A percentile compares a stretch with the other conserved stretches of the same genome.
Conservation (phyloP, 1,140 invertebrate species). For the Drosophila nigrodunni region DNA sequence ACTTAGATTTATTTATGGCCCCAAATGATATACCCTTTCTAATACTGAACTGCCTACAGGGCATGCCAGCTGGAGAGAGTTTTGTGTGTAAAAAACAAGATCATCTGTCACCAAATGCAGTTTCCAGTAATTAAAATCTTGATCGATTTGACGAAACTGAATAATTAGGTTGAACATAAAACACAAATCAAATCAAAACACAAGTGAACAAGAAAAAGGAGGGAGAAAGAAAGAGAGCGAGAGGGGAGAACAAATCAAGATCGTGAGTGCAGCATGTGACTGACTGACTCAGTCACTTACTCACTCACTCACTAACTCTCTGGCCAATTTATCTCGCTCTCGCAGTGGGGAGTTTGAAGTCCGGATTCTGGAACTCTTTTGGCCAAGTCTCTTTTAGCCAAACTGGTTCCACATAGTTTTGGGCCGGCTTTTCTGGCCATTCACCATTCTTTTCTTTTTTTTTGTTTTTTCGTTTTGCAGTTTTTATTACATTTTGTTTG, state of each 20-base stretch:
- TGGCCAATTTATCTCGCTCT: not conserved
- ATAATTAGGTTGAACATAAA: conserved; percentile 10
- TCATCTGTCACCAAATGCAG: conserved; percentile 5
- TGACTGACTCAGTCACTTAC: conserved; percentile 19
- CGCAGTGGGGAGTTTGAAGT: conserved; percentile 1
- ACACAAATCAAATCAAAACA: conserved; percentile 4
- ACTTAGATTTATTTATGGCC: too few species aligned
- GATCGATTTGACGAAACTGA: conserved; percentile 8
- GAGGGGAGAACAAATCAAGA: conserved; percentile 30
- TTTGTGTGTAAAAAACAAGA: not conserved
- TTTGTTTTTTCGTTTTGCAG: conserved; percentile 30
- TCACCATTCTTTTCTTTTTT: conserved; percentile 44
- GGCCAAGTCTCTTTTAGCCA: not conserved
- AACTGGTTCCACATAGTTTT: conserved; percentile 50
- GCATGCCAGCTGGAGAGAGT: not conserved
- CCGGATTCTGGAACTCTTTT: conserved; percentile 18
- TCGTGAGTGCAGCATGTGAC: conserved; percentile 39
- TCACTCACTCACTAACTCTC: not conserved
- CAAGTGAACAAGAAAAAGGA: conserved; percentile 6
- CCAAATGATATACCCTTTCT: not conserved
- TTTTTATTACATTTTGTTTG: conserved; percentile 23
- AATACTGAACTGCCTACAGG: not conserved
- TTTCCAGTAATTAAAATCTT: conserved; percentile 9
- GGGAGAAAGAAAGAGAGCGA: conserved; percentile 1
- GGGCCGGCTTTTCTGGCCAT: conserved; percentile 26